phyloP scores from a whole-genome alignment of 2,113 vertebrate species.

The Planiliza haematocheilus region DNA sequence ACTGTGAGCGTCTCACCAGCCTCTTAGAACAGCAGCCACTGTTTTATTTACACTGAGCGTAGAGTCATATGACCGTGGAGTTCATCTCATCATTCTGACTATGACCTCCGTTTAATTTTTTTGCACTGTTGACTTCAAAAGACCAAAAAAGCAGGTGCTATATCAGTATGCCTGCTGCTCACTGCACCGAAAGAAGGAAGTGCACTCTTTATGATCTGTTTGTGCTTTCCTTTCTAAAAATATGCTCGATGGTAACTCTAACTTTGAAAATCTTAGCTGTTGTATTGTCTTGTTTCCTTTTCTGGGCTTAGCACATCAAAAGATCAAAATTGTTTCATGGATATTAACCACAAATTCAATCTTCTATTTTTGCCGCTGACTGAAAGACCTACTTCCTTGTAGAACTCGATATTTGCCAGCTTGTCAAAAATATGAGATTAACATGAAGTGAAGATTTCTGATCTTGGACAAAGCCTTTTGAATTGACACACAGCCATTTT shows the following conservation, averaged over 20 bases:
- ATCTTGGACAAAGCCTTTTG: neutral
- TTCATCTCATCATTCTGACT: slow-evolving; percentile 12
- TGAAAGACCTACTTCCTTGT: slow-evolving; percentile 13
- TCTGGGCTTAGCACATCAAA: slow-evolving; percentile 59
- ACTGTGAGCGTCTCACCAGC: slow-evolving; percentile 59
- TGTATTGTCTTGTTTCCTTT: neutral
- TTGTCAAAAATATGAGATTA: neutral
- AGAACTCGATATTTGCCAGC: too few species aligned
- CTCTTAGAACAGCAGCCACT: slow-evolving; percentile 65
- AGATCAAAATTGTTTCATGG: slow-evolving; percentile 84
- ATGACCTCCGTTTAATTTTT: neutral
- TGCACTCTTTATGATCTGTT: slow-evolving; percentile 13
- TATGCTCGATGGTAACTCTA: neutral
- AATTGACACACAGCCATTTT: neutral
- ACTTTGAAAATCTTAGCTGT: neutral
- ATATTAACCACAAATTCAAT: slow-evolving; percentile 84
- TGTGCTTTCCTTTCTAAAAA: slow-evolving; percentile 3
- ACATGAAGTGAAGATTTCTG: neutral
- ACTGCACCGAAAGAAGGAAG: slow-evolving; percentile 18
- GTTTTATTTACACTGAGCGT: slow-evolving; percentile 61
- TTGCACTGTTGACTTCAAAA: slow-evolving; percentile 23
- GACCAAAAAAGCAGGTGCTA: slow-evolving; percentile 37
- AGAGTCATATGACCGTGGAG: slow-evolving; percentile 34
- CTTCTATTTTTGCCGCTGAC: neutral
- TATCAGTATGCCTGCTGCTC: slow-evolving; percentile 17